These are phyloP conservation scores for Palythoa caribaeorum DNA, from an alignment of 92 coral and sea anemone genomes.

Conservation along the genomic window DNA sequence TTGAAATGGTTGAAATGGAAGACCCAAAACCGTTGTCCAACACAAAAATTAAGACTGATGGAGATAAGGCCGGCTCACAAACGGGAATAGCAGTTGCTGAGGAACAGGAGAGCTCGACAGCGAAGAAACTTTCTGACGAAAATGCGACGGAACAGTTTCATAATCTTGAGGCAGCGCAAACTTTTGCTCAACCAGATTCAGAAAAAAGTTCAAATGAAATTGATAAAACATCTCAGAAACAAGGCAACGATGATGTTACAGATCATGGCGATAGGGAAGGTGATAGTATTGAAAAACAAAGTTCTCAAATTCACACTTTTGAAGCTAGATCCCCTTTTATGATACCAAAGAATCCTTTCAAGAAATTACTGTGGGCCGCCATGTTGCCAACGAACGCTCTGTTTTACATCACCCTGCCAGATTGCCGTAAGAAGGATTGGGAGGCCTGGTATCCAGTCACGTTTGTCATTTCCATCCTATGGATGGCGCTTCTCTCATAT, in stretches of 20 bases:
- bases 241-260: conserved; percentile 1
- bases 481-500: conserved; percentile 97
- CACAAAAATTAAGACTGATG: not conserved
- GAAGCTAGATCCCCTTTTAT: conserved; percentile 82
- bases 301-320: conserved; percentile 72
- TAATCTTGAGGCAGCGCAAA: not conserved
- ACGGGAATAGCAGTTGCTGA: not conserved
- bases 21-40: conserved; percentile 60
- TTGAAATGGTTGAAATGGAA: conserved; percentile 85
- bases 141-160: not conserved
- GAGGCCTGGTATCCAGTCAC: conserved; percentile 96
- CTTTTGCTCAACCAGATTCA: not conserved
- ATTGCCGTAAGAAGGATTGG: conserved; percentile 90
- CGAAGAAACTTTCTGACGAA: not conserved
- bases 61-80: conserved; percentile 3
- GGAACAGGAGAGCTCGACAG: not conserved
- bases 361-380: conserved; percentile 76
- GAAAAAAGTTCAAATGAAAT: not conserved
- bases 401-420: conserved; percentile 91
- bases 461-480: conserved; percentile 84
- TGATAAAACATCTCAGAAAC: not conserved
- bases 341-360: conserved; percentile 71
- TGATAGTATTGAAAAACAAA: conserved; percentile 10
- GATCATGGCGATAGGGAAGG: not conserved
- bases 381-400: conserved; percentile 84